These are phyloP conservation scores for Bombus superbus DNA, from an alignment of 1,140 invertebrate genomes.

Conservation along the genomic window DNA sequence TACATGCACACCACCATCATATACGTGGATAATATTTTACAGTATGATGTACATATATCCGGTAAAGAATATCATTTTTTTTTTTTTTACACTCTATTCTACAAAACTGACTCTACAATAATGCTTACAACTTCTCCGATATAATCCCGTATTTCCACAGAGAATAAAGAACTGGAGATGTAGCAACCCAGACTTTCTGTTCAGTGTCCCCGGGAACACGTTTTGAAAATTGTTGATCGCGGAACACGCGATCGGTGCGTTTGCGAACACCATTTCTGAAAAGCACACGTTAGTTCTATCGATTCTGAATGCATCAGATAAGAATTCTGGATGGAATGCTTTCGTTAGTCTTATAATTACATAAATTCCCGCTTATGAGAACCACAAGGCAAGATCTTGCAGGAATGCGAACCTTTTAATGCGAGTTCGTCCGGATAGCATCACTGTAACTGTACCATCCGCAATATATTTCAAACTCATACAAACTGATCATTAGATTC, in stretches of 20 bases:
- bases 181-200: neutral
- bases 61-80: constrained; percentile 53
- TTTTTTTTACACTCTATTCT: constrained; percentile 66
- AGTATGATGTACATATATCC: constrained; percentile 63
- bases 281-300: constrained; percentile 48
- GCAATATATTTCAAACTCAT: constrained; percentile 7
- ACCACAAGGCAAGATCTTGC: constrained; percentile 54
- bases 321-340: constrained; percentile 66
- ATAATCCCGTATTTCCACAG: constrained; percentile 31
- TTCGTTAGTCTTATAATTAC: constrained; percentile 51
- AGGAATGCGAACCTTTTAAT: constrained; percentile 41
- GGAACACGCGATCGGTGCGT: neutral
- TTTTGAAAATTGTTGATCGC: neutral
- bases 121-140: constrained; percentile 36
- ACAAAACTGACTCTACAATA: constrained; percentile 59
- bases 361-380: constrained; percentile 30
- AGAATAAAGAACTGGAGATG: constrained; percentile 22
- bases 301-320: constrained; percentile 37
- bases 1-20: constrained; percentile 58
- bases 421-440: neutral
- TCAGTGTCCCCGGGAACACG: neutral
- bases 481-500: constrained; percentile 44
- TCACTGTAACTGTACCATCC: neutral
- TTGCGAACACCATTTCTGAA: constrained; percentile 18
- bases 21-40: constrained; percentile 66